phyloP scores from a whole-genome alignment of 2,113 vertebrate genomes.

The Heloderma charlesbogerti region DNA sequence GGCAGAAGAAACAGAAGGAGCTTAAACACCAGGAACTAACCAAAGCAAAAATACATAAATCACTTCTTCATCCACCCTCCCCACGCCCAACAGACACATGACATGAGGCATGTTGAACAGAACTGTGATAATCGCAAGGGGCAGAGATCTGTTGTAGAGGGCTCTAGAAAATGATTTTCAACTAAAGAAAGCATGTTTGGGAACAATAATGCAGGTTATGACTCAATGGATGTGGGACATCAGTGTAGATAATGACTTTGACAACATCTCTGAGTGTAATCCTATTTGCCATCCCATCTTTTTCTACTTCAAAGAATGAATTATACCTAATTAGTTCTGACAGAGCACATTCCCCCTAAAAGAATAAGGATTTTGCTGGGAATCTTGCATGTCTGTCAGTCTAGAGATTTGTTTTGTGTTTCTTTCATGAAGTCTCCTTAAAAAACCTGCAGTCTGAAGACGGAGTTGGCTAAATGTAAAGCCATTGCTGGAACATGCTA shows the following conservation, averaged over 20 bases:
- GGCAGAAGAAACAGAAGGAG: not conserved
- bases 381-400: not conserved
- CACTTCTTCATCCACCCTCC: not conserved
- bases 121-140: not conserved
- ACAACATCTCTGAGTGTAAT: not conserved
- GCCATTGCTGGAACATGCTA: not conserved
- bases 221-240: not conserved
- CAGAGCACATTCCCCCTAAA: not conserved
- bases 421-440: not conserved
- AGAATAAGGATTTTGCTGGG: not conserved
- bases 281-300: not conserved
- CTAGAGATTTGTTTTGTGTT: not conserved
- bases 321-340: not conserved
- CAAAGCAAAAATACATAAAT: not conserved
- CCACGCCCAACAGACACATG: not conserved
- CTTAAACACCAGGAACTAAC: not conserved
- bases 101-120: not conserved
- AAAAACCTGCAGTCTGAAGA: not conserved
- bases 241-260: not conserved
- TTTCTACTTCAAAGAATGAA: not conserved
- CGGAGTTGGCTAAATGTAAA: not conserved
- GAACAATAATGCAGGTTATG: not conserved
- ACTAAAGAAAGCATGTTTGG: not conserved
- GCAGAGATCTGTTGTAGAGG: not conserved
- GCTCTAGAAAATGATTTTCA: not conserved